Percentiles rank a stretch among this genome's conserved stretches.
phyloP scores from a whole-genome alignment of 2,113 vertebrate species.

The Micronycteris hirsuta region DNA sequence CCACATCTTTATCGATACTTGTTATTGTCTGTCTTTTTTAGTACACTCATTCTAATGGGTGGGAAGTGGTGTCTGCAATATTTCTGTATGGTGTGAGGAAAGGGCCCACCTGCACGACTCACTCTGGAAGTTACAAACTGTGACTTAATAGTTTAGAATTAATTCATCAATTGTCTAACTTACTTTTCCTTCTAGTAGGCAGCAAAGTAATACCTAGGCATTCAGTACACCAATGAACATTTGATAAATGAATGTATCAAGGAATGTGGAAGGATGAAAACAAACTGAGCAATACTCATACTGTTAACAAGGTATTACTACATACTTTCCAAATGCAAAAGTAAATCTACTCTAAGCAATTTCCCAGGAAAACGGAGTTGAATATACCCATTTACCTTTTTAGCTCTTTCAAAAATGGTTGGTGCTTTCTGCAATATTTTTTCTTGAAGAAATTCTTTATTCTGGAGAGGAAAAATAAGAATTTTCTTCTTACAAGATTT shows the following conservation, averaged over 20 bases:
- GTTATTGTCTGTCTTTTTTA: background rate
- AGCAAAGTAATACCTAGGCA: background rate
- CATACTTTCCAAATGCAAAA: background rate
- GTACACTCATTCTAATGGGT: background rate
- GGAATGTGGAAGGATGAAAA: background rate
- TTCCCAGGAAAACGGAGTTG: background rate
- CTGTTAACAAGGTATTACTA: background rate
- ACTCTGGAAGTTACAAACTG: background rate
- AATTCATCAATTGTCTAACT: background rate
- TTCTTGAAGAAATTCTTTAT: conserved; percentile 95
- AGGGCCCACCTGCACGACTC: background rate
- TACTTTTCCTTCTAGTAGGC: background rate
- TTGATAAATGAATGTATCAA: background rate
- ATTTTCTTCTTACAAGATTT: conserved; percentile 25
- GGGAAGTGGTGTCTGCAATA: background rate
- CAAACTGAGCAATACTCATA: background rate
- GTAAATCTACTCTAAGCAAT: background rate
- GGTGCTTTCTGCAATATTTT: conserved; percentile 93
- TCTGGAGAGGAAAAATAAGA: conserved; percentile 79
- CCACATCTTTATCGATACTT: background rate
- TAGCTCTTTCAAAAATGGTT: conserved; percentile 95
- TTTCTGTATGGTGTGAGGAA: background rate
- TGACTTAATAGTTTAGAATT: background rate
- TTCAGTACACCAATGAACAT: background rate
- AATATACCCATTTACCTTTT: conserved; percentile 84